phyloP scores from a whole-genome alignment of 2,113 vertebrate species.

The Pantherophis guttatus region DNA sequence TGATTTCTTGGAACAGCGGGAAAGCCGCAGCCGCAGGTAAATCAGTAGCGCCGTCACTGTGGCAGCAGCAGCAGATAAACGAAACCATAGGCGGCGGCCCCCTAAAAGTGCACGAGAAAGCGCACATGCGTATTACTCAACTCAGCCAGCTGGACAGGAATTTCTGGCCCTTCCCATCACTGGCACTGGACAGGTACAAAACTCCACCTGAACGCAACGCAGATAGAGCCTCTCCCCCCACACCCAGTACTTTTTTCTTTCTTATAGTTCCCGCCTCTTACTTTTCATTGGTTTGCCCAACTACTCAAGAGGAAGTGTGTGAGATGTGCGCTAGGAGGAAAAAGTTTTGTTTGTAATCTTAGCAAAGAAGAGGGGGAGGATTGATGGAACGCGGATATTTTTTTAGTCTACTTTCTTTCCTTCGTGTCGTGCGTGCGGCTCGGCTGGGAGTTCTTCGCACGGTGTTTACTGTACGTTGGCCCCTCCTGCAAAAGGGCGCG shows the following conservation, averaged over 20 bases:
- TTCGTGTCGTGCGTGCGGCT: neutral
- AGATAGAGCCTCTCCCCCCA: neutral
- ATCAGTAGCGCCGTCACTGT: neutral
- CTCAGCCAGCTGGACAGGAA: neutral
- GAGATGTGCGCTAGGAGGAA: conserved; percentile 12
- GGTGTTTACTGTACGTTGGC: neutral
- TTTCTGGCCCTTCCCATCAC: neutral
- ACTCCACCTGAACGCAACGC: neutral
- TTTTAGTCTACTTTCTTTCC: neutral
- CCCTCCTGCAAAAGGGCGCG: conserved; percentile 36
- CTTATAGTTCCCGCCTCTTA: conserved; percentile 9
- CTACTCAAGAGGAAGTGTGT: conserved; percentile 56
- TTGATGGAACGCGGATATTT: neutral
- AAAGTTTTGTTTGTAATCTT: neutral
- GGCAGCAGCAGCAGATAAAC: neutral
- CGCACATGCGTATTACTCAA: neutral
- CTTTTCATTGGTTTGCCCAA: neutral
- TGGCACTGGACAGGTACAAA: conserved; percentile 2
- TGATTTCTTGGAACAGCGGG: neutral
- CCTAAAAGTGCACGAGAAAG: neutral
- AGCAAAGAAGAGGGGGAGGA: neutral
- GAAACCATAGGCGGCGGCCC: neutral
- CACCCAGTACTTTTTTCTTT: conserved; percentile 22
- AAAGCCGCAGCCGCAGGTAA: neutral
- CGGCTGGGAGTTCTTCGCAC: conserved; percentile 1